These are phyloP conservation scores for Remorina albescens DNA, from an alignment of 2,797 vertebrate species.

Conservation along the genomic window DNA sequence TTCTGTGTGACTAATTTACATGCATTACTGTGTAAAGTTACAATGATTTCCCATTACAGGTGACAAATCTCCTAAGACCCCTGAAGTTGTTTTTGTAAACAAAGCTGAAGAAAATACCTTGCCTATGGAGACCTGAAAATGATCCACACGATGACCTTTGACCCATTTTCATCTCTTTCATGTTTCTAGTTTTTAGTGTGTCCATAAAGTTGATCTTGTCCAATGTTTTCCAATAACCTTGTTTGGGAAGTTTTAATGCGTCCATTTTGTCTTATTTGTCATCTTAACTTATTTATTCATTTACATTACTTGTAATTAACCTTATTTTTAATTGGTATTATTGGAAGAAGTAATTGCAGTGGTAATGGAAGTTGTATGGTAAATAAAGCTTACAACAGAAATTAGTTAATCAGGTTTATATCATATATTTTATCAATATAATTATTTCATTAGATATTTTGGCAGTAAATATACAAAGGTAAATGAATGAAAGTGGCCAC, in stretches of 20 bases:
- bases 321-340: no score
- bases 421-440: no score
- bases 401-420: no score
- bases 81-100: not conserved
- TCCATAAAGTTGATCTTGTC: not conserved
- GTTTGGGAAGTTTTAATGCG: not conserved
- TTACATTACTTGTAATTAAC: not conserved
- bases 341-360: no score
- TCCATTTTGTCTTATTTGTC: not conserved
- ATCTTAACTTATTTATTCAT: not conserved
- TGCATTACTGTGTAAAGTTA: not conserved
- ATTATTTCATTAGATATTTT: not conserved
- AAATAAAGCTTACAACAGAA: no score
- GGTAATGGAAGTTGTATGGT: not conserved
- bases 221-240: not conserved
- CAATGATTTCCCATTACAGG: not conserved
- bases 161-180: not conserved
- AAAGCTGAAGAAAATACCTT: not conserved
- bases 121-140: not conserved
- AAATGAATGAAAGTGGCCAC: not conserved
- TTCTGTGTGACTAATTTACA: not conserved
- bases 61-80: not conserved
- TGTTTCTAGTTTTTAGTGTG: not conserved
- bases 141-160: not conserved
- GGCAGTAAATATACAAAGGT: not conserved